Conservation (phyloP, 1,140 invertebrate genomes). For the Periplaneta americana region DNA sequence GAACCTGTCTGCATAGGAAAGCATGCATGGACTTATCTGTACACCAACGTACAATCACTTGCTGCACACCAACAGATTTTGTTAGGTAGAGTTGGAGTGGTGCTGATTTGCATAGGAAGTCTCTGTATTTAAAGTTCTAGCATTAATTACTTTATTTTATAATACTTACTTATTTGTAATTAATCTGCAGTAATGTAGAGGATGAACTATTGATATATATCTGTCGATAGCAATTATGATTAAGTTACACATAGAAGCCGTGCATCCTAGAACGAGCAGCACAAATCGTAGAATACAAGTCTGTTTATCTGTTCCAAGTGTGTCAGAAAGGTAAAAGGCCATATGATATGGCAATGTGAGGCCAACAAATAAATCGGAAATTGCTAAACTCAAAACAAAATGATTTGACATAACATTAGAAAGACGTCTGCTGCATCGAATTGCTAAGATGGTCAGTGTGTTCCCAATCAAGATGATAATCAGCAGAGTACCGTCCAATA, state of each 20-base stretch:
- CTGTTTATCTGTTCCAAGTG: conserved; percentile 46
- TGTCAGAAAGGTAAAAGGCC: conserved; percentile 55
- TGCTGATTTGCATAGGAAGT: too few relatives aligned
- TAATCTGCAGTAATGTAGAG: conserved; percentile 59
- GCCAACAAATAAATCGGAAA: conserved; percentile 68
- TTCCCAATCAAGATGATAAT: conserved; percentile 61
- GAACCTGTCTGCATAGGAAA: too few relatives aligned
- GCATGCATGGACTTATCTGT: too few relatives aligned
- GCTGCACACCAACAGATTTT: too few relatives aligned
- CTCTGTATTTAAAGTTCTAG: too few relatives aligned
- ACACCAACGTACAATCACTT: too few relatives aligned
- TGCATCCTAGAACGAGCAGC: conserved; percentile 61
- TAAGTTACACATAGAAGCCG: conserved; percentile 73
- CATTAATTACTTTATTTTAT: too few relatives aligned
- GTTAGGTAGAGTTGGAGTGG: too few relatives aligned
- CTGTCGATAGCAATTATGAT: conserved; percentile 78
- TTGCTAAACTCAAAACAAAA: conserved; percentile 65
- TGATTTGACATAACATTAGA: conserved; percentile 60
- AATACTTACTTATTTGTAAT: conserved; percentile 27
- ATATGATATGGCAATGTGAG: conserved; percentile 66
- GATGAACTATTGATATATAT: conserved; percentile 76
- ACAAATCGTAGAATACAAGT: conserved; percentile 65
- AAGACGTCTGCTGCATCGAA: conserved; percentile 55
- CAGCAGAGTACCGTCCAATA: conserved; percentile 56
- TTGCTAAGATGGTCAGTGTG: conserved; percentile 62